Conservation (phyloP, 1,140 invertebrate species). For the Odontomachus brunneus region DNA sequence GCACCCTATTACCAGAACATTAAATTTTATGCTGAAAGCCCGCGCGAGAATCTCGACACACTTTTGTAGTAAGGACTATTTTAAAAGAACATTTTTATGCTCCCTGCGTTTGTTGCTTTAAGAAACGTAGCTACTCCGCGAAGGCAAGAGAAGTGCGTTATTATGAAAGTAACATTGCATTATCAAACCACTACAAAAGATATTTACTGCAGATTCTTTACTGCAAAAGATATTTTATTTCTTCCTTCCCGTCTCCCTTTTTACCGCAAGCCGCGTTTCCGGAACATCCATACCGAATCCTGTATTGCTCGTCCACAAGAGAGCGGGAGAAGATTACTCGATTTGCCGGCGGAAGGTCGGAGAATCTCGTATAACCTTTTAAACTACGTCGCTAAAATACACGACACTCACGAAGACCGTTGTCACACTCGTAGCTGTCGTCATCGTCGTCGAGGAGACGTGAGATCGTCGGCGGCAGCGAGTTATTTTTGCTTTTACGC, state of each 20-base stretch:
- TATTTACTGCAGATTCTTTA: too few species aligned
- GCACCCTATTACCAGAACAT: background rate
- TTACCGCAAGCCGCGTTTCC: background rate
- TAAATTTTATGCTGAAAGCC: constrained; percentile 27
- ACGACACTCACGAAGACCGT: constrained; percentile 1
- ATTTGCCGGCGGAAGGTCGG: constrained; percentile 19
- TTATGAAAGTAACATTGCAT: constrained; percentile 16
- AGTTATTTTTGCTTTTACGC: constrained; percentile 69
- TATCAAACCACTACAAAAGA: constrained; percentile 22
- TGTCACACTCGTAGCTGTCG: too few species aligned
- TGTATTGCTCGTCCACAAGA: constrained; percentile 4
- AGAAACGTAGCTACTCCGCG: background rate
- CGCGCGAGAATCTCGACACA: background rate
- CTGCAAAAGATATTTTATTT: constrained; percentile 23
- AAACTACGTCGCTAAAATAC: constrained; percentile 39
- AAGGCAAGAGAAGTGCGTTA: constrained; percentile 8
- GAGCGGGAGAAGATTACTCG: constrained; percentile 22
- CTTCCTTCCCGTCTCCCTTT: background rate
- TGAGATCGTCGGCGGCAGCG: background rate
- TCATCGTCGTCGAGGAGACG: constrained; percentile 22
- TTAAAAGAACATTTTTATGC: constrained; percentile 11
- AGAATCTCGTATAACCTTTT: constrained; percentile 51
- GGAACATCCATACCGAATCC: background rate
- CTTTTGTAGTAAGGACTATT: constrained; percentile 32
- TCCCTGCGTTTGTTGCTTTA: background rate